Evolutionary conservation across 2,888 invertebrate genomes (phyloP).

Genomic region (Tetrapedia diversipes): DNA sequence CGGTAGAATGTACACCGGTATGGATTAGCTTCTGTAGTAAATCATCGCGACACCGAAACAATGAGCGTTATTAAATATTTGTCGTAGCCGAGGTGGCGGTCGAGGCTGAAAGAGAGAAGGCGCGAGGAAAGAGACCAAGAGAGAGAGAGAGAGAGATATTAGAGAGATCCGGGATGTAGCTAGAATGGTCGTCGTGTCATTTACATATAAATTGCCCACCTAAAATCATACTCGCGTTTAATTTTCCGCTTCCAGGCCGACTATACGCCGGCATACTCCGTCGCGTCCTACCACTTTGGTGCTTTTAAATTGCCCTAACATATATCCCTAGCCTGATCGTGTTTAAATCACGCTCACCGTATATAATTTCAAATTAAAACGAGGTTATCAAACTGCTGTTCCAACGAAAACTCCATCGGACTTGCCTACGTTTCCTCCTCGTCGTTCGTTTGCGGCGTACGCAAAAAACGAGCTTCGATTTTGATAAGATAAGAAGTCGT

Average conservation of each 20-base stretch:
- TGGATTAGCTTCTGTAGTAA: slow-evolving; percentile 21
- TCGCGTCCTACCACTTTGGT: slow-evolving; percentile 49
- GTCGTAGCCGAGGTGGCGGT: slow-evolving; percentile 28
- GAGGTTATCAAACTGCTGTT: slow-evolving; percentile 56
- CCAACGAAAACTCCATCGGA: slow-evolving; percentile 50
- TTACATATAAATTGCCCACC: slow-evolving; percentile 80
- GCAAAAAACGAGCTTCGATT: slow-evolving; percentile 8
- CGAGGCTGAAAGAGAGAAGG: not conserved
- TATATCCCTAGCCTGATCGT: slow-evolving; percentile 68
- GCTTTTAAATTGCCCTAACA: slow-evolving; percentile 72
- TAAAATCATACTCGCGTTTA: slow-evolving; percentile 80
- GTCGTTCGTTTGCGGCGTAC: not conserved
- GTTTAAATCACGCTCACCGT: slow-evolving; percentile 68
- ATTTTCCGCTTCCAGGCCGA: slow-evolving; percentile 73
- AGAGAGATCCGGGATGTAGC: slow-evolving; percentile 38
- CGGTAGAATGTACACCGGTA: slow-evolving; percentile 15
- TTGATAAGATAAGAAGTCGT: slow-evolving; percentile 39
- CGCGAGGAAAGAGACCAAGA: not conserved
- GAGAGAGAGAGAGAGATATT: slow-evolving; percentile 15
- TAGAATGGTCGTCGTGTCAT: slow-evolving; percentile 63
- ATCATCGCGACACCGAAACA: slow-evolving; percentile 58
- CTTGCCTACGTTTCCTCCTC: not conserved
- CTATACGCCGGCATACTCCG: slow-evolving; percentile 42
- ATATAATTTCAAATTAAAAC: slow-evolving; percentile 16
- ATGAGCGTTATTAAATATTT: slow-evolving; percentile 67